A percentile compares a stretch with the other conserved stretches of the same genome.
Conservation (phyloP, 92 coral and sea anemone species). For the Anthopleura xanthogrammica region DNA sequence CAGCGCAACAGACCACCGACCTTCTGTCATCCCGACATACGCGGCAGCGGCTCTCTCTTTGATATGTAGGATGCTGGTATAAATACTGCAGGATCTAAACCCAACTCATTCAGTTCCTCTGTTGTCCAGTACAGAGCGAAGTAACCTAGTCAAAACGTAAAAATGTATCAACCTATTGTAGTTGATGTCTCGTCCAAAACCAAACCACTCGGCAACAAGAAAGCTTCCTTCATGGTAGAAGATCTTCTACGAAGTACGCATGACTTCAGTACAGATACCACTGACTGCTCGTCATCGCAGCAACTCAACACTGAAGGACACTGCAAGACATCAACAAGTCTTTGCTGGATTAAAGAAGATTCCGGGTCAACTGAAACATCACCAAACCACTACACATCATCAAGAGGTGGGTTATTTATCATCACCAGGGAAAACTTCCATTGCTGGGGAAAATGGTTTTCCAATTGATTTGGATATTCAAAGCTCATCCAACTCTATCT, state of each 20-base stretch:
- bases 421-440: not conserved
- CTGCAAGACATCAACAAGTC: not conserved
- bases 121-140: not conserved
- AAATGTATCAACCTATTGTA: not conserved
- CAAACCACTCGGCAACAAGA: not conserved
- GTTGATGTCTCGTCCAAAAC: not conserved
- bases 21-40: not conserved
- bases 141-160: not conserved
- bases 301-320: not conserved
- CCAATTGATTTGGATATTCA: not conserved
- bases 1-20: not conserved
- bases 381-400: not conserved
- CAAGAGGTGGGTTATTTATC: not conserved
- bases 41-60: not conserved
- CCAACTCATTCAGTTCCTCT: conserved; percentile 1
- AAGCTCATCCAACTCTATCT: not conserved
- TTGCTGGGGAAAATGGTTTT: no score
- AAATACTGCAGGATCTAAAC: not conserved
- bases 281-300: not conserved
- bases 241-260: conserved; percentile 18
- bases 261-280: not conserved
- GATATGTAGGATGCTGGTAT: not conserved
- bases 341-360: no score
- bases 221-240: conserved; percentile 13
- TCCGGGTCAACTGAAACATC: no score